These are phyloP conservation scores for Macrosiphum euphorbiae DNA, from an alignment of 2,888 invertebrate species.

Conservation along the genomic window DNA sequence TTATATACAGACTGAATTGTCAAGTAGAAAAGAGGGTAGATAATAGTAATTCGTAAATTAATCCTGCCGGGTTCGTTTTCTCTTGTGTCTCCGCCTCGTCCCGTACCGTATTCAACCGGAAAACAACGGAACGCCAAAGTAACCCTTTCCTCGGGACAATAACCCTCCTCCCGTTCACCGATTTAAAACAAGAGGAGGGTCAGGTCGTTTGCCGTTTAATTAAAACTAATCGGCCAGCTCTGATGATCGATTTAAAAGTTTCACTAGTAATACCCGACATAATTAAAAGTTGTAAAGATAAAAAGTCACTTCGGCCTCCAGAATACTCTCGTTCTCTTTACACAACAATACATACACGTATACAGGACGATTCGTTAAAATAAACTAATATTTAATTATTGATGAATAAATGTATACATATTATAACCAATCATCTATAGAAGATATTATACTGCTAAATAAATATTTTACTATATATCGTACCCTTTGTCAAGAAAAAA, in stretches of 20 bases:
- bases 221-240: slow-evolving; percentile 63
- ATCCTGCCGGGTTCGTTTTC: slow-evolving; percentile 52
- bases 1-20: slow-evolving; percentile 38
- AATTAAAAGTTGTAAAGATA: slow-evolving; percentile 65
- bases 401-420: not conserved
- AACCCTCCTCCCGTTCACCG: not conserved
- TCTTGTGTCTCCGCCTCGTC: slow-evolving; percentile 38
- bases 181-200: slow-evolving; percentile 27
- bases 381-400: slow-evolving; percentile 7
- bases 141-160: slow-evolving; percentile 62
- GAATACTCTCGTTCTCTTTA: slow-evolving; percentile 20
- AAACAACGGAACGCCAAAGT: slow-evolving; percentile 62
- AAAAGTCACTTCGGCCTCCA: slow-evolving; percentile 48
- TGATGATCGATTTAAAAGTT: slow-evolving; percentile 65
- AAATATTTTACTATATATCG: not conserved
- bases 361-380: slow-evolving; percentile 47
- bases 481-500: not conserved
- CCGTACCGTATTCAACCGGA: slow-evolving; percentile 43
- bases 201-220: slow-evolving; percentile 64
- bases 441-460: not conserved
- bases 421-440: not conserved
- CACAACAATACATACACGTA: not conserved
- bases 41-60: slow-evolving; percentile 63
- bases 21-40: slow-evolving; percentile 37
- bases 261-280: slow-evolving; percentile 56